Evolutionary conservation across 1,140 invertebrate genomes (phyloP).

Genomic region (Leucophenga varia): DNA sequence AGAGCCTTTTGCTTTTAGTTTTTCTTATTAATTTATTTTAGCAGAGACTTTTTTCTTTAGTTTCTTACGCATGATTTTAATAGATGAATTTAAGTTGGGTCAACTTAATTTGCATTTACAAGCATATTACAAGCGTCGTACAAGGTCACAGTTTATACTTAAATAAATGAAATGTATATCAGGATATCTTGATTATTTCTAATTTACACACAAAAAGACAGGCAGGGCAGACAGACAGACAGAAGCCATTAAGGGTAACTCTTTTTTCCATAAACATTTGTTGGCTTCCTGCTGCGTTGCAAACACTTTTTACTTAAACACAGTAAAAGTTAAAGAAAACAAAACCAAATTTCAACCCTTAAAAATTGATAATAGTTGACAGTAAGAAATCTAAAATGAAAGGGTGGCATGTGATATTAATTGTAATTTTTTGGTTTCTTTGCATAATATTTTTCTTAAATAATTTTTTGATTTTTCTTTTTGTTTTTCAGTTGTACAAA

Average conservation of each 20-base stretch:
- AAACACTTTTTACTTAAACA: neutral
- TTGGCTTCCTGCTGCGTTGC: constrained; percentile 23
- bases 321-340: constrained; percentile 12
- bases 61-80: too few species aligned
- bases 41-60: too few species aligned
- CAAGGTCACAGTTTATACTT: constrained; percentile 29
- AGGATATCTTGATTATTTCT: constrained; percentile 46
- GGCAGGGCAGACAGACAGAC: constrained; percentile 9
- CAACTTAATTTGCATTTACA: too few species aligned
- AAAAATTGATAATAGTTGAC: constrained; percentile 11
- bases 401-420: too few species aligned
- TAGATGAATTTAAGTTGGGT: too few species aligned
- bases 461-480: neutral
- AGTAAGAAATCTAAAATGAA: too few species aligned
- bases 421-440: neutral
- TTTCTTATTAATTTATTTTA: too few species aligned
- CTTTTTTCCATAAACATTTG: too few species aligned
- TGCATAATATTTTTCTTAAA: constrained; percentile 3
- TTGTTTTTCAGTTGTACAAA: constrained; percentile 31
- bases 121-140: too few species aligned
- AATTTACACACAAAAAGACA: constrained; percentile 13
- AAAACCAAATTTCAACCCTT: constrained; percentile 23
- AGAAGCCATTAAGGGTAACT: constrained; percentile 31
- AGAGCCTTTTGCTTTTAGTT: too few species aligned
- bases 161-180: constrained; percentile 49